Evolutionary conservation across 1,140 invertebrate species (phyloP).

Genomic region (Steinernema feltiae): DNA sequence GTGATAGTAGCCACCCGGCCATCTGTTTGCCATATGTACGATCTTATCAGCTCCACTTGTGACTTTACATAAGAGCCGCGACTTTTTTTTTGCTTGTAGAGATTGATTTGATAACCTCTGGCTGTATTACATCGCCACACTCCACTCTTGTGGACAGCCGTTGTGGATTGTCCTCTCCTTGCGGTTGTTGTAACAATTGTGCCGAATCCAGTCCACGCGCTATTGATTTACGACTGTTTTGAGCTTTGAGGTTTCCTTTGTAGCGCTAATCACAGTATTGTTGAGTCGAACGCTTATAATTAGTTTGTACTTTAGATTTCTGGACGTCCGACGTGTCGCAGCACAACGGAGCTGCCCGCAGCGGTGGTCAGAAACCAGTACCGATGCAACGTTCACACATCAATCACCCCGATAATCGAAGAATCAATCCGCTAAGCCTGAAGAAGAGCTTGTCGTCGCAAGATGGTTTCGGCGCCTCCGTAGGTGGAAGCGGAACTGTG

Average conservation of each 20-base stretch:
- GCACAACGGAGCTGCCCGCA: background rate
- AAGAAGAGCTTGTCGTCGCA: background rate
- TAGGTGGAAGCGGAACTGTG: background rate
- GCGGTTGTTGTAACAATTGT: conserved; percentile 10
- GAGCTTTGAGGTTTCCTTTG: no score
- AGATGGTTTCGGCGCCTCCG: background rate
- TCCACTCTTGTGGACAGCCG: conserved; percentile 8
- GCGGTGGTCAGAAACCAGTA: background rate
- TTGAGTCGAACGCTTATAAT: no score
- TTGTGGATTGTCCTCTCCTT: background rate
- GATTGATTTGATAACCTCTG: background rate
- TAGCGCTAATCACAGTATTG: no score
- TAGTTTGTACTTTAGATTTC: background rate
- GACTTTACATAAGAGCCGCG: no score
- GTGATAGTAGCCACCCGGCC: background rate
- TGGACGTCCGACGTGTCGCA: background rate
- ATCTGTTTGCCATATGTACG: background rate
- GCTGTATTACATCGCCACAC: background rate
- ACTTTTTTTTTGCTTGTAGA: background rate
- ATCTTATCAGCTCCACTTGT: background rate
- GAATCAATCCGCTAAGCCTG: background rate
- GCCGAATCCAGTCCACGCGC: background rate
- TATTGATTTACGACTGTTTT: conserved; percentile 9
- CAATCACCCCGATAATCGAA: background rate
- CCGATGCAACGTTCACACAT: background rate